Evolutionary conservation across 2,113 vertebrate species (phyloP).

Genomic region (Panurus biarmicus): DNA sequence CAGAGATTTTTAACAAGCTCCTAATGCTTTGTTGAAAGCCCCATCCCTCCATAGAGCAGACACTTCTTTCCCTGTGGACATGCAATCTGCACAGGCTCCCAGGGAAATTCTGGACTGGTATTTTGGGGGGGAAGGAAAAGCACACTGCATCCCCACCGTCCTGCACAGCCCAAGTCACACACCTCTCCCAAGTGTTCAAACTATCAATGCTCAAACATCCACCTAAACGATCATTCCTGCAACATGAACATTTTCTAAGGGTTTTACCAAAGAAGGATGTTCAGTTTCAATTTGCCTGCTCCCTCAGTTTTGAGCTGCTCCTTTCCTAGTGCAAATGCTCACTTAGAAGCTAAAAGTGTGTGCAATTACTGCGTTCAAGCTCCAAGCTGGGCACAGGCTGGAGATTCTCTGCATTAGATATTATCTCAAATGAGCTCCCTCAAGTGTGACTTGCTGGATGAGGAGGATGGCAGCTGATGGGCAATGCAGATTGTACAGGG

Average conservation of each 20-base stretch:
- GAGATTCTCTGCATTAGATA: neutral
- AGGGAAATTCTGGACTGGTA: neutral
- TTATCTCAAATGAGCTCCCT: neutral
- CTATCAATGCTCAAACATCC: neutral
- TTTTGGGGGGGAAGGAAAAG: neutral
- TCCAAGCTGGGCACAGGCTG: neutral
- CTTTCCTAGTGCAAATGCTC: neutral
- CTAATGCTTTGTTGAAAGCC: neutral
- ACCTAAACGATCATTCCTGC: neutral
- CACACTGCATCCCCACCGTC: neutral
- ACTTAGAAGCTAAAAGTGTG: neutral
- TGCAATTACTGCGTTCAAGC: neutral
- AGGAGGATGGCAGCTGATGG: neutral
- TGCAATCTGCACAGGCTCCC: neutral
- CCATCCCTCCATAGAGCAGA: neutral
- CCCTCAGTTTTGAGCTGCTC: neutral
- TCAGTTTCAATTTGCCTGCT: neutral
- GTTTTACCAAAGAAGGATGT: neutral
- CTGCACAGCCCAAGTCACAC: neutral
- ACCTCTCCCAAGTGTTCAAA: neutral
- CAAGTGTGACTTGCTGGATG: neutral
- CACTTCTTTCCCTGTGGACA: neutral
- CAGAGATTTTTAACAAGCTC: neutral
- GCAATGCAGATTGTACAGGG: neutral
- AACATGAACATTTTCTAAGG: neutral